Conservation (phyloP, 1,140 invertebrate species). For the Trichonephila clavata region DNA sequence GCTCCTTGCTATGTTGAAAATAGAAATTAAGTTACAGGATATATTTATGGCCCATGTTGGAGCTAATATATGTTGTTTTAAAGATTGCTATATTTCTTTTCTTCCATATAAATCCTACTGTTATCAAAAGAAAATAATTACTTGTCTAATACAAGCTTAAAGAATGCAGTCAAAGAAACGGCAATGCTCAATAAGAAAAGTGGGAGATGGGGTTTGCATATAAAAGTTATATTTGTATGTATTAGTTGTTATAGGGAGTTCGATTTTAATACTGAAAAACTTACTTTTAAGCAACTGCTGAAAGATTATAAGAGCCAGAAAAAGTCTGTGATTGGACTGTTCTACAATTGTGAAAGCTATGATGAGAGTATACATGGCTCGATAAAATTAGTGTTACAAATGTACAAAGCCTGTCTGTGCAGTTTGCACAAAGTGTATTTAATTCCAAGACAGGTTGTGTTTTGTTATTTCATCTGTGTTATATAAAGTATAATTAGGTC, state of each 20-base stretch:
- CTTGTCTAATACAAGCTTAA: background rate
- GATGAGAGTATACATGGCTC: constrained; percentile 13
- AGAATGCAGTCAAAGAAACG: background rate
- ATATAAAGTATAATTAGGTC: constrained; percentile 33
- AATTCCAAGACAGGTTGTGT: constrained; percentile 62
- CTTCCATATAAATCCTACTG: background rate
- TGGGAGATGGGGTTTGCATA: constrained; percentile 23
- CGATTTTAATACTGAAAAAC: constrained; percentile 51
- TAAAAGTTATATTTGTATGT: constrained; percentile 55
- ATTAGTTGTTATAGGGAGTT: constrained; percentile 47
- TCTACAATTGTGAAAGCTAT: constrained; percentile 2
- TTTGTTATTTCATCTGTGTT: constrained; percentile 67
- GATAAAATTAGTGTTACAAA: constrained; percentile 53
- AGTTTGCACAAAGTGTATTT: constrained; percentile 52
- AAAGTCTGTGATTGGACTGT: constrained; percentile 26
- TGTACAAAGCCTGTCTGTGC: constrained; percentile 69
- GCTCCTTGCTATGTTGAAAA: background rate
- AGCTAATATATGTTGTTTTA: background rate
- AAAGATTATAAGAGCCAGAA: constrained; percentile 10
- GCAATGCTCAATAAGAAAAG: constrained; percentile 46
- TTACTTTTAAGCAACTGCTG: background rate
- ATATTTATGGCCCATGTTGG: background rate
- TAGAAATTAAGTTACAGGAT: background rate
- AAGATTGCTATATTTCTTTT: constrained; percentile 24
- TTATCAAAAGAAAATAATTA: background rate